A percentile compares a stretch with the other conserved stretches of the same genome.
Conservation (phyloP, 1,140 invertebrate species). For the Tetramorium parvispinum region DNA sequence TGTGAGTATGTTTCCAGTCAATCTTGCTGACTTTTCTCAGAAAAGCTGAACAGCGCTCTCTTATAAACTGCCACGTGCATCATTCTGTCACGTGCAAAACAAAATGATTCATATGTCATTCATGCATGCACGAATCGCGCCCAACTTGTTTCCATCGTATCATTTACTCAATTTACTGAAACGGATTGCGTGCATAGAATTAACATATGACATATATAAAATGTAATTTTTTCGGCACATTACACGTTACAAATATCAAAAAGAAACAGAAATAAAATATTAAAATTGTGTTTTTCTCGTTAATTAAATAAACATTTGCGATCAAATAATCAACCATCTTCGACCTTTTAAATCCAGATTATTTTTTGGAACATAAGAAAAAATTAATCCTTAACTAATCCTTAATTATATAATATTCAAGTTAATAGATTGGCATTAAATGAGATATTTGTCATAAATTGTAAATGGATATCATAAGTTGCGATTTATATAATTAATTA, state of each 20-base stretch:
- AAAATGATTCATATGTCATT: constrained; percentile 42
- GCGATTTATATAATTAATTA: constrained; percentile 33
- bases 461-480: neutral
- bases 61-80: constrained; percentile 38
- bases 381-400: neutral
- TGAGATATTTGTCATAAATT: neutral
- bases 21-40: constrained; percentile 32
- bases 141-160: neutral
- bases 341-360: neutral
- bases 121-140: neutral
- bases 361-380: neutral
- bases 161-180: neutral
- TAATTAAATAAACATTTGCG: neutral
- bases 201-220: neutral
- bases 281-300: neutral
- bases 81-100: constrained; percentile 44
- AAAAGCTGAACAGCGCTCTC: constrained; percentile 45
- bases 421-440: neutral
- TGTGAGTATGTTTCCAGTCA: constrained; percentile 28
- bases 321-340: neutral
- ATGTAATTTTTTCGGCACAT: neutral
- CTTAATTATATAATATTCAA: neutral
- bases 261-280: neutral
- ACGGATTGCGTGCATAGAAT: neutral
- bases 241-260: neutral